Conservation (phyloP, 2,113 vertebrate species). For the Corythaeola cristata region DNA sequence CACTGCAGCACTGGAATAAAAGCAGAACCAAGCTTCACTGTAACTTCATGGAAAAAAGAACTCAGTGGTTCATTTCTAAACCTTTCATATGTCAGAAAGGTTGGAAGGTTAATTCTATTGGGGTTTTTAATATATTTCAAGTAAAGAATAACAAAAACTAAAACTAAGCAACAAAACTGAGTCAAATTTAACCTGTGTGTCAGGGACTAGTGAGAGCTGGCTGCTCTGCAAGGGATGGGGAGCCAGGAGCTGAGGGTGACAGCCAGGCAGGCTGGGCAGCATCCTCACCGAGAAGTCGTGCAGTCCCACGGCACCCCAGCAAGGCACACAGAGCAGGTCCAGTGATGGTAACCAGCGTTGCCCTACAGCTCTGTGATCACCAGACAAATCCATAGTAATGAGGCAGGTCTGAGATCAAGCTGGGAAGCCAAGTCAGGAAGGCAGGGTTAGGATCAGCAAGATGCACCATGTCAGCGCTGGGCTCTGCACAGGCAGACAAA, state of each 20-base stretch:
- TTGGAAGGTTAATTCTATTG: neutral
- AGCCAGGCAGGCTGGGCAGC: neutral
- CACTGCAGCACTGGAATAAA: neutral
- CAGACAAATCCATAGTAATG: neutral
- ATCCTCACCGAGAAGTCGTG: rapidly evolving
- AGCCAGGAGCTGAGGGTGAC: neutral
- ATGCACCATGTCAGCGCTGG: neutral
- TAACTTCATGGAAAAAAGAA: neutral
- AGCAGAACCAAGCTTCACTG: neutral
- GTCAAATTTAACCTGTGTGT: neutral
- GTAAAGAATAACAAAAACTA: neutral
- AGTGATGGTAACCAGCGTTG: neutral
- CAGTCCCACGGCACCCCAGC: rapidly evolving
- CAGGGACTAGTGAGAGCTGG: neutral
- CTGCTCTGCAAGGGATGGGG: neutral
- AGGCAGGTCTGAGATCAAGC: neutral
- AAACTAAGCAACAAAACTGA: neutral
- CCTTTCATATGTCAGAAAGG: neutral
- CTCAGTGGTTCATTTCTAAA: neutral
- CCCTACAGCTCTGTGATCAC: neutral
- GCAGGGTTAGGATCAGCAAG: neutral
- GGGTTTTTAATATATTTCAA: neutral
- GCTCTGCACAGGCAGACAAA: neutral
- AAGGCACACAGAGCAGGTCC: neutral
- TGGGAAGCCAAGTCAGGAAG: neutral